Conservation (phyloP, 2,888 invertebrate species). For the Oscheius sp. region DNA sequence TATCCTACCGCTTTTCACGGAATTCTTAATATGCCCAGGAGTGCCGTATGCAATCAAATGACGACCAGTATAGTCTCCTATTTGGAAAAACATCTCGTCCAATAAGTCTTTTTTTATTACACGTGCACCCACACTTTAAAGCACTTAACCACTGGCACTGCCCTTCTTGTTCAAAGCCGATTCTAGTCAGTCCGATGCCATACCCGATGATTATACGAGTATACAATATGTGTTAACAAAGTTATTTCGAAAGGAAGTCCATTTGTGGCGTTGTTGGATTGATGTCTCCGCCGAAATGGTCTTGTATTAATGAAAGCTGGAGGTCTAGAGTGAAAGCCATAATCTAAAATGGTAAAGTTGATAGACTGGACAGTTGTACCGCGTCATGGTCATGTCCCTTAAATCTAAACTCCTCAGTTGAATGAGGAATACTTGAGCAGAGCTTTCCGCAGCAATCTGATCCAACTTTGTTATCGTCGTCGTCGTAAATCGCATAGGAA, state of each 20-base stretch:
- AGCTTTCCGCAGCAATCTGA: constrained; percentile 39
- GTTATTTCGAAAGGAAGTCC: too few relatives aligned
- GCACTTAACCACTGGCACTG: constrained; percentile 11
- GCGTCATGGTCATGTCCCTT: constrained; percentile 39
- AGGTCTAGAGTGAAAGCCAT: constrained; percentile 26
- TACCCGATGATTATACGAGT: constrained; percentile 16
- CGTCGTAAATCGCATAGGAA: constrained; percentile 14
- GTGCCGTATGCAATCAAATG: background rate
- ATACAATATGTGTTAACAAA: background rate
- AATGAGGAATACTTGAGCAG: constrained; percentile 38
- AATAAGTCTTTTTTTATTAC: too few relatives aligned
- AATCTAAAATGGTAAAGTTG: constrained; percentile 3
- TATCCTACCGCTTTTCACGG: constrained; percentile 63
- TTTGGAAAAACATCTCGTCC: constrained; percentile 14
- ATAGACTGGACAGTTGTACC: constrained; percentile 1
- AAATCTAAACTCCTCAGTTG: constrained; percentile 35
- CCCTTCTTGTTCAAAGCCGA: background rate
- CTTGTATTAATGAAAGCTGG: constrained; percentile 23
- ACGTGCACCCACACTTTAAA: background rate
- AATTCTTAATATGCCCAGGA: constrained; percentile 67
- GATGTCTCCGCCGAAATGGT: background rate
- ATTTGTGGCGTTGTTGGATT: background rate
- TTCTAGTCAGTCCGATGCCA: constrained; percentile 23
- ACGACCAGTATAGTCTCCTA: background rate
- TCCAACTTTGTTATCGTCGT: constrained; percentile 35